Evolutionary conservation across 2,888 invertebrate species (phyloP), one percentile per base, ranked within the genome.

Genomic region (Eupithecia exiguata): DNA sequence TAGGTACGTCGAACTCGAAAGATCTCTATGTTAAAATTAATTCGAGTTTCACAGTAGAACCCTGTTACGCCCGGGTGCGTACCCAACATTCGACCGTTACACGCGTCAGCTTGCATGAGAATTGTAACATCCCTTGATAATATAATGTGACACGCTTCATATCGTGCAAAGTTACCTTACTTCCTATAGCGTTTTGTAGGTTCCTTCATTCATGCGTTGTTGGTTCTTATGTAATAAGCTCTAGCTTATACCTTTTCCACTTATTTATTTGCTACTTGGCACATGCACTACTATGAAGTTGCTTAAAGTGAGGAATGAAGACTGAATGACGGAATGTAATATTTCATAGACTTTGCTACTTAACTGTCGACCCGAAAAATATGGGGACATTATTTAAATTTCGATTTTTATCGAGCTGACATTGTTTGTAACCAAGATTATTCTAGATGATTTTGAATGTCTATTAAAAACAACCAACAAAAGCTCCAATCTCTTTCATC

Each of bases 51-150:
- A 74, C 72, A 77, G 82, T 80, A 80, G 70, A 71, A 69, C 74
- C 70, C 72, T 14, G 84, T 82, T 82, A 86, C 83, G 86, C 86
- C 79, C 84, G 82, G 80, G 68, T 82, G 70, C 58, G 53, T 82
- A 74, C 75, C 82, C 79, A 82, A 83, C 83, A 80, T 83, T 73
- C 43, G 83, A 82, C 86, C 86, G 86, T 87, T 88, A 88, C 80
- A 78, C 79, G 81, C 84, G 85, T 83, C 89, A 89, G 88, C 85
- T 87, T 87, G 88, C 83, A 78, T 75, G 79, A 75, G 77, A 78
- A 81, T 78, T 78, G 75, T 77, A 61, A 78, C 74, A 75, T 74
- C 78, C 77, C 79, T 66, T 70, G 70, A 69, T 79, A 75, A 78
- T 74, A 75, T 75, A 74, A 65, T 63, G n/a, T 61, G 66, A 70